These are phyloP conservation scores for Hylomyscus alleni DNA, from an alignment of 2,797 vertebrate genomes.

Conservation along the genomic window DNA sequence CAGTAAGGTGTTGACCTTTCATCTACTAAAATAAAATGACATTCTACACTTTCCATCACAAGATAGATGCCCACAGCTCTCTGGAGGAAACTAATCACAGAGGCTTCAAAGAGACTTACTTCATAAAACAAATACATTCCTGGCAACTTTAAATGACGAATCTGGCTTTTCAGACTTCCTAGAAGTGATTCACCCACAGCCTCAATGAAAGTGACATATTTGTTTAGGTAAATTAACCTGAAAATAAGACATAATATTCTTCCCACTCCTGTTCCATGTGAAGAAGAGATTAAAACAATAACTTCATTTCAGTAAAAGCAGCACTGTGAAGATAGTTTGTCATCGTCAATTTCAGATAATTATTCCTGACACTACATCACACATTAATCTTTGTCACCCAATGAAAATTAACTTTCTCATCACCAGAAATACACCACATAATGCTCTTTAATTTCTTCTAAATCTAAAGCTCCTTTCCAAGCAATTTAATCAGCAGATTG, in stretches of 20 bases:
- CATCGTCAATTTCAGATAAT: conserved; percentile 60
- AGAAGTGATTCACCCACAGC: conserved; percentile 57
- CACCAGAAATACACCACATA: conserved; percentile 37
- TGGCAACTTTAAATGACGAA: conserved; percentile 52
- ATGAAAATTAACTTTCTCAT: conserved; percentile 62
- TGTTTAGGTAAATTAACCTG: conserved; percentile 76
- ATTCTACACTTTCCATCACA: conserved; percentile 58
- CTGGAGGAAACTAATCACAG: conserved; percentile 68
- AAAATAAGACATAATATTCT: conserved; percentile 51
- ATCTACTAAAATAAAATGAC: not conserved
- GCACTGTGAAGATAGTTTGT: conserved; percentile 51
- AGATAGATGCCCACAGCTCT: conserved; percentile 46
- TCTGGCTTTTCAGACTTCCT: conserved; percentile 76
- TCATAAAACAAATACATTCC: conserved; percentile 37
- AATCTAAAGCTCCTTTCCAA: conserved; percentile 63
- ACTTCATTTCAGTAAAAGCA: conserved; percentile 61
- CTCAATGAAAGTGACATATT: conserved; percentile 59
- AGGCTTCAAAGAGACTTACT: conserved; percentile 33
- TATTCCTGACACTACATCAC: conserved; percentile 36
- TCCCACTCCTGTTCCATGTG: not conserved
- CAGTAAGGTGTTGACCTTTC: not conserved
- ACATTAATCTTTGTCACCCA: not conserved
- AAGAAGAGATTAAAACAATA: conserved; percentile 58
- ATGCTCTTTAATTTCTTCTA: conserved; percentile 50
- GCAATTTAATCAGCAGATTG: conserved; percentile 65